phyloP scores from a whole-genome alignment of 2,888 invertebrate species.

The Theretra japonica region DNA sequence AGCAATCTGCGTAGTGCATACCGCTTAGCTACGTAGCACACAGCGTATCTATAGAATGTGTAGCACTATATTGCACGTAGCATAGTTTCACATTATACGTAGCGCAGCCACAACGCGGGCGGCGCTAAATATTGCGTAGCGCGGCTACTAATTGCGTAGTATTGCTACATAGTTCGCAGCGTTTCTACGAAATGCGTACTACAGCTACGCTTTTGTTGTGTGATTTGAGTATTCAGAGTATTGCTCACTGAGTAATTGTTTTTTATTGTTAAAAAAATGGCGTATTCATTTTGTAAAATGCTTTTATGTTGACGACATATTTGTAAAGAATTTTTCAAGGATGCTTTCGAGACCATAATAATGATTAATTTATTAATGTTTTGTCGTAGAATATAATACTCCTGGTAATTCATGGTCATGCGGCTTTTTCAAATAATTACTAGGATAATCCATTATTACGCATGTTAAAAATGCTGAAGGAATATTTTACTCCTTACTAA shows the following conservation, averaged over 20 bases:
- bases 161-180: conserved; percentile 11
- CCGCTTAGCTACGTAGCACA: not conserved
- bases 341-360: no score
- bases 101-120: conserved; percentile 16
- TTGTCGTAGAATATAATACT: no score
- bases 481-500: conserved; percentile 15
- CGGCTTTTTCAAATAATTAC: not conserved
- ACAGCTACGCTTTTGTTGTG: conserved; percentile 8
- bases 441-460: not conserved
- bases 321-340: not conserved
- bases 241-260: conserved; percentile 3
- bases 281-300: not conserved
- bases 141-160: conserved; percentile 22
- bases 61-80: not conserved
- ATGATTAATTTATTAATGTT: no score
- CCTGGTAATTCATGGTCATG: no score
- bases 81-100: not conserved
- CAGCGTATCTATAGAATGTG: conserved; percentile 9
- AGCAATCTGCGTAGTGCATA: conserved; percentile 19
- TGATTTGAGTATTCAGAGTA: not conserved
- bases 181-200: conserved; percentile 3
- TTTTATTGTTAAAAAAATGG: not conserved
- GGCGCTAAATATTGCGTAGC: conserved; percentile 22
- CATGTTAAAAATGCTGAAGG: conserved; percentile 12
- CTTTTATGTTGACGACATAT: conserved; percentile 13